phyloP scores from a whole-genome alignment of 2,888 invertebrate species.

The Macrosiphum euphorbiae region DNA sequence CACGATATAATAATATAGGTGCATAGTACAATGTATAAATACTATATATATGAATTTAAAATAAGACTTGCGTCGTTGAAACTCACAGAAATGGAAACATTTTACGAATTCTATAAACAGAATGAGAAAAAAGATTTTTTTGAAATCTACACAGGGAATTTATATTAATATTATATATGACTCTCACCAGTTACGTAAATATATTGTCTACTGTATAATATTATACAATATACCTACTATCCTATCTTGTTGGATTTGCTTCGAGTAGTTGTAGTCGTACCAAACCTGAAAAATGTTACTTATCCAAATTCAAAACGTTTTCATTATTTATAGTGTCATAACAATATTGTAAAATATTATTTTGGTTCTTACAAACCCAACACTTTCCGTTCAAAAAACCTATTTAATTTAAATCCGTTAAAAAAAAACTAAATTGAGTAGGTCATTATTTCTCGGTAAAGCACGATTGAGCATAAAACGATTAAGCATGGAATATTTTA shows the following conservation, averaged over 20 bases:
- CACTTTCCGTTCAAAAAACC: neutral
- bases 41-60: neutral
- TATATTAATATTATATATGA: neutral
- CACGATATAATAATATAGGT: neutral
- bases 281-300: neutral
- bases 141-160: neutral
- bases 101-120: neutral
- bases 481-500: no score
- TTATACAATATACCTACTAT: neutral
- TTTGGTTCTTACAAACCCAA: neutral
- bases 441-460: no score
- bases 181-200: neutral
- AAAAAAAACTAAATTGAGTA: neutral
- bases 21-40: neutral
- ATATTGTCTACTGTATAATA: neutral
- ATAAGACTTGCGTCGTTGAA: neutral
- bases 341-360: neutral
- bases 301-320: neutral
- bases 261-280: neutral
- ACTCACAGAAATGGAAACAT: neutral
- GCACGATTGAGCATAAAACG: no score
- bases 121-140: neutral
- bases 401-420: no score
- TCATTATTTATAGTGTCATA: neutral
- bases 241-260: neutral